phyloP scores from a whole-genome alignment of 2,888 invertebrate genomes.

The Trachelus stipa region DNA sequence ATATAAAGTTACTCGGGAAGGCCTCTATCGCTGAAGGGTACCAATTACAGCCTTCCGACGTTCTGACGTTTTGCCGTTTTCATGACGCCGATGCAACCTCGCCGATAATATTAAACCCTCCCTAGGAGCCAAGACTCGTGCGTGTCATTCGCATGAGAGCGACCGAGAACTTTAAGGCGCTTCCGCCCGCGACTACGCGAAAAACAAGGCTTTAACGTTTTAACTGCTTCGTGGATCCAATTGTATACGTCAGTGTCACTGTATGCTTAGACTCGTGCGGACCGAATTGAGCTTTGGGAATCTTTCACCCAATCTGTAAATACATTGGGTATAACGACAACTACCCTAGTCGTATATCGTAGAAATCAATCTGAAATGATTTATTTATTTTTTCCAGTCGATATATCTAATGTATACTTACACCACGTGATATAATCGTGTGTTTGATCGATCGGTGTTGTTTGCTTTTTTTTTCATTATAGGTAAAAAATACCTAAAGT shows the following conservation, averaged over 20 bases:
- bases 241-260: not conserved
- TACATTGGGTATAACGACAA: not conserved
- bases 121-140: slow-evolving; percentile 12
- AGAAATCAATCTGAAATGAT: not conserved
- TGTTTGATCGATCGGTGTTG: not conserved
- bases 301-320: not conserved
- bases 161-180: not conserved
- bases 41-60: slow-evolving; percentile 29
- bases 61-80: not conserved
- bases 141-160: slow-evolving; percentile 23
- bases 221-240: not conserved
- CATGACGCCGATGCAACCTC: slow-evolving; percentile 19
- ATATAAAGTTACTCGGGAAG: slow-evolving; percentile 20
- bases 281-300: not conserved
- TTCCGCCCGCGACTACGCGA: not conserved
- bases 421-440: not conserved
- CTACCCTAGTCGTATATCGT: not conserved
- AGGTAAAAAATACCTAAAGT: not conserved
- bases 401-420: not conserved
- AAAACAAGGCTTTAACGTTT: not conserved
- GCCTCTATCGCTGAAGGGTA: slow-evolving; percentile 15
- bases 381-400: not conserved
- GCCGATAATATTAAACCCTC: slow-evolving; percentile 6
- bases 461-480: not conserved
- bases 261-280: not conserved